phyloP scores from a whole-genome alignment of 2,113 vertebrate species.

The Bubo blakistoni region DNA sequence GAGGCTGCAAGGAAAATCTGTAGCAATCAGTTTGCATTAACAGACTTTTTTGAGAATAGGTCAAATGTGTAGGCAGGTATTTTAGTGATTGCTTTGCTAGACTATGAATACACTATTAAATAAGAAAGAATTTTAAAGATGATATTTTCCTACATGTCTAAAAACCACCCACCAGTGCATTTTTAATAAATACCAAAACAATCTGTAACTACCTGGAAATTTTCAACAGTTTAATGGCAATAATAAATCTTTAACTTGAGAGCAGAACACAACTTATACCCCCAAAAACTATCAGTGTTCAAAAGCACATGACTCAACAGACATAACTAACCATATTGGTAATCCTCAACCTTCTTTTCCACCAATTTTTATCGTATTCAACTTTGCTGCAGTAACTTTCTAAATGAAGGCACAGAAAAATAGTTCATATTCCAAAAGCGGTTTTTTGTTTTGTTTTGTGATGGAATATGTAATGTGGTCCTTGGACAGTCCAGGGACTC shows the following conservation, averaged over 20 bases:
- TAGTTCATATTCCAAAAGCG: neutral
- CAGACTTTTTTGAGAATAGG: neutral
- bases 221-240: neutral
- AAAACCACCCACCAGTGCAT: neutral
- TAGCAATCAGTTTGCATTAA: neutral
- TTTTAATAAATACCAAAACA: neutral
- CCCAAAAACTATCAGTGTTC: neutral
- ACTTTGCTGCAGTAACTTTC: neutral
- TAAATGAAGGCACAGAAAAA: neutral
- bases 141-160: neutral
- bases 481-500: neutral
- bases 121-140: neutral
- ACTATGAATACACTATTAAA: neutral
- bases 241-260: neutral
- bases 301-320: neutral
- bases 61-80: neutral
- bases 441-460: neutral
- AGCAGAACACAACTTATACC: neutral
- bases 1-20: neutral
- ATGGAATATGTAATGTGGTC: neutral
- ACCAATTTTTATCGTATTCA: neutral
- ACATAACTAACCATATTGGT: neutral
- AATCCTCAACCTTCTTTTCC: neutral
- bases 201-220: neutral
- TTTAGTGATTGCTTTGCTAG: neutral